phyloP scores from a whole-genome alignment of 2,797 vertebrate species.

The Thunnus albacares region DNA sequence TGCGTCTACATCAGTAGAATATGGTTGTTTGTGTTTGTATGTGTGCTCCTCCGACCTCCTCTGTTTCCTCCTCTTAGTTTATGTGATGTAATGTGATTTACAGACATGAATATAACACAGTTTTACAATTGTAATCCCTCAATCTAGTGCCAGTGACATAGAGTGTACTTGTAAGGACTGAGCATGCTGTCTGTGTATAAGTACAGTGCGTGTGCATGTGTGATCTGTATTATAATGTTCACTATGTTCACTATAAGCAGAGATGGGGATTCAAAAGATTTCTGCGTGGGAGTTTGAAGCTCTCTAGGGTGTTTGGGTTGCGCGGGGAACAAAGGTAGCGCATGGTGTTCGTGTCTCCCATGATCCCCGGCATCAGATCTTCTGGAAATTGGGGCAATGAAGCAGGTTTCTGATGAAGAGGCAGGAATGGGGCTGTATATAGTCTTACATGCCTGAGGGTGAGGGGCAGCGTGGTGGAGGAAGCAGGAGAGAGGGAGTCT shows the following conservation, averaged over 20 bases:
- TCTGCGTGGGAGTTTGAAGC: constrained; percentile 50
- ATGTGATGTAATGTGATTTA: constrained; percentile 13
- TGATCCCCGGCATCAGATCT: constrained; percentile 5
- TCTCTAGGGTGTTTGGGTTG: constrained; percentile 35
- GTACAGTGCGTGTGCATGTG: constrained; percentile 22
- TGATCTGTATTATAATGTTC: constrained; percentile 19
- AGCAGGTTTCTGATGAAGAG: constrained; percentile 16
- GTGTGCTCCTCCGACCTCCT: not conserved
- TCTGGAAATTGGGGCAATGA: constrained; percentile 55
- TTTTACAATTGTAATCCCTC: too few relatives aligned
- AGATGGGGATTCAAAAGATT: constrained; percentile 23
- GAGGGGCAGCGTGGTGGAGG: not conserved
- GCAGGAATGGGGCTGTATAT: not conserved
- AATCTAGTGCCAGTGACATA: not conserved
- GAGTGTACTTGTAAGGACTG: not conserved
- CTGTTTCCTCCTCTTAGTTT: not conserved
- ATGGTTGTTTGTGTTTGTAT: constrained; percentile 4
- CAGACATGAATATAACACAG: constrained; percentile 9
- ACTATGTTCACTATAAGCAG: constrained; percentile 12
- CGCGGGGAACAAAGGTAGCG: constrained; percentile 26
- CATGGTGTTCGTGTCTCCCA: constrained; percentile 17
- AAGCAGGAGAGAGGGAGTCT: not conserved
- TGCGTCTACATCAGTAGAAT: constrained; percentile 33
- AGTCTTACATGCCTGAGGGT: not conserved
- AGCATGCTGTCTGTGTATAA: not conserved